phyloP scores from a whole-genome alignment of 2,797 vertebrate species.

The Manis javanica region DNA sequence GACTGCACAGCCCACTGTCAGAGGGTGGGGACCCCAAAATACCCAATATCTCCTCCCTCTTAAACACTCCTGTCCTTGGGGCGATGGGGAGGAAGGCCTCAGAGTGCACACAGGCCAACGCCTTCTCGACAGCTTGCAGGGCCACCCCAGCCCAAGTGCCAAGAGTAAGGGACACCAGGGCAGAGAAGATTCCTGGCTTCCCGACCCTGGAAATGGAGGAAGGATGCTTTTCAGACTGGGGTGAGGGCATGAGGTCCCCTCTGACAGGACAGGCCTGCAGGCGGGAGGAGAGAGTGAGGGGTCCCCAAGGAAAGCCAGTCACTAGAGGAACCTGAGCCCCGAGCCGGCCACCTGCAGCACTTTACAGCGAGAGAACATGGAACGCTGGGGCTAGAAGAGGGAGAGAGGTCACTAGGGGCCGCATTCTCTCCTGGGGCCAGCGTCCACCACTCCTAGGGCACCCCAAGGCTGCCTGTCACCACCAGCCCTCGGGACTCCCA shows the following conservation, averaged over 20 bases:
- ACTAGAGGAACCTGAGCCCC: neutral
- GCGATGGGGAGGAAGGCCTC: neutral
- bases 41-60: neutral
- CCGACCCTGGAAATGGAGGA: neutral
- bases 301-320: neutral
- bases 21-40: neutral
- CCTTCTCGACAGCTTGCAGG: neutral
- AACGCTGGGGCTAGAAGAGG: neutral
- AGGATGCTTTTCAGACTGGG: neutral
- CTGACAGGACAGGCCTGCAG: neutral
- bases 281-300: neutral
- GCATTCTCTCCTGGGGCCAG: rapidly evolving
- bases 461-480: neutral
- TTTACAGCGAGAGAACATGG: neutral
- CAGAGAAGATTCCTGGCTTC: neutral
- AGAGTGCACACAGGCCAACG: too few relatives aligned
- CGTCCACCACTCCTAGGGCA: too few relatives aligned
- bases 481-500: rapidly evolving
- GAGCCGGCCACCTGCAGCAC: neutral
- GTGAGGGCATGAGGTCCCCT: neutral
- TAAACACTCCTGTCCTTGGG: neutral
- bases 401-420: neutral
- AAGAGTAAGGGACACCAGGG: neutral
- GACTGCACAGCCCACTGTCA: neutral
- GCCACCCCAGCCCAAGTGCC: neutral